Conservation (phyloP, 2,113 vertebrate genomes). For the Etheostoma cragini region DNA sequence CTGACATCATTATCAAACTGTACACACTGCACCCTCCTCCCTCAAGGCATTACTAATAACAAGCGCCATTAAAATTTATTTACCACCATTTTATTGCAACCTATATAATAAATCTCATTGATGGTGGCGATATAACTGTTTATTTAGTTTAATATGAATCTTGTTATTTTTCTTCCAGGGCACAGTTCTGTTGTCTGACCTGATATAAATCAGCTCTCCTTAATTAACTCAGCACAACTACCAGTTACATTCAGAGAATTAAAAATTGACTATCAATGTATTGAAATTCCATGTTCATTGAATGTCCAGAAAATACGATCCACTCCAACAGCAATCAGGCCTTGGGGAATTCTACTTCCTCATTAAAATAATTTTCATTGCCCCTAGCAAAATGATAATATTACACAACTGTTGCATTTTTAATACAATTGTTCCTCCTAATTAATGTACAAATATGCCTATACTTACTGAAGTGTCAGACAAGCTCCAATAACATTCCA, state of each 20-base stretch:
- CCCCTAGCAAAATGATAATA: background rate
- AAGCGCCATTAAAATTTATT: constrained; percentile 94
- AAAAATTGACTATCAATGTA: constrained; percentile 71
- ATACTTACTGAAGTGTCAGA: background rate
- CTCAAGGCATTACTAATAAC: constrained; percentile 86
- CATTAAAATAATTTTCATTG: background rate
- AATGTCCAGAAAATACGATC: constrained; percentile 22
- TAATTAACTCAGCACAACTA: constrained; percentile 66
- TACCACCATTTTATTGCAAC: constrained; percentile 90
- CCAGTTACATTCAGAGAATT: constrained; percentile 77
- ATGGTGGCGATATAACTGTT: constrained; percentile 81
- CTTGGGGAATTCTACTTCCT: background rate
- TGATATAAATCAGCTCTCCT: constrained; percentile 68
- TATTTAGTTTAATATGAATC: constrained; percentile 84
- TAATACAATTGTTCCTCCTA: background rate
- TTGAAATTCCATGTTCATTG: constrained; percentile 42
- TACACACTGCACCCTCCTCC: constrained; percentile 39
- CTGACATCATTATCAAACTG: constrained; percentile 55
- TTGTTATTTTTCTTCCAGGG: constrained; percentile 77
- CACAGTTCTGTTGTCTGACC: constrained; percentile 50
- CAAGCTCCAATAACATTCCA: background rate
- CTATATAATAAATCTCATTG: constrained; percentile 87
- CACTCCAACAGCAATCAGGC: background rate
- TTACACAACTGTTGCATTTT: background rate
- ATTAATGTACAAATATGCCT: background rate